phyloP scores from a whole-genome alignment of 2,888 invertebrate species.

The Metacarcinus magister region DNA sequence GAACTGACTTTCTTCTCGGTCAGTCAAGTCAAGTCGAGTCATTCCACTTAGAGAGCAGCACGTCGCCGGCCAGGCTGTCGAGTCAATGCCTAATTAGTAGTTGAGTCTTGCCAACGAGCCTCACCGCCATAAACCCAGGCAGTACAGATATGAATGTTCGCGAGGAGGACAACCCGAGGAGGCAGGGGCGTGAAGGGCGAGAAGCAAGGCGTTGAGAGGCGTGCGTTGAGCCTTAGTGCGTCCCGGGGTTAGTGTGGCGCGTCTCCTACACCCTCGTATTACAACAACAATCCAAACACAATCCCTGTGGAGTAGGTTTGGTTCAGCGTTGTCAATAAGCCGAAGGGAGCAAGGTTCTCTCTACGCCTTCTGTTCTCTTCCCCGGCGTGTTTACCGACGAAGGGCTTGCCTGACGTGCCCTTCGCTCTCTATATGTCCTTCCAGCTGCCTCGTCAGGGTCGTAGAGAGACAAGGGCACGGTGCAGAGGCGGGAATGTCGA shows the following conservation, averaged over 20 bases:
- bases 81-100: constrained; percentile 80
- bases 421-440: neutral
- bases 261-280: constrained; percentile 71
- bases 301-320: constrained; percentile 77
- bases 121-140: constrained; percentile 74
- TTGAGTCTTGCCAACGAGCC: constrained; percentile 78
- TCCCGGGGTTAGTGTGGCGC: constrained; percentile 50
- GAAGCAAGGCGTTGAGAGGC: constrained; percentile 40
- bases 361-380: neutral
- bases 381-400: neutral
- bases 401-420: neutral
- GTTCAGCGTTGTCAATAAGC: constrained; percentile 78
- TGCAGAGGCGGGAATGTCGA: neutral
- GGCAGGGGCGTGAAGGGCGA: constrained; percentile 55
- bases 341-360: neutral
- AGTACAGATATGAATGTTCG: constrained; percentile 72
- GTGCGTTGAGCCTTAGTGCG: constrained; percentile 49
- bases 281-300: constrained; percentile 80
- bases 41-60: constrained; percentile 55
- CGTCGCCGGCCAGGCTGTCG: constrained; percentile 74
- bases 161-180: constrained; percentile 44
- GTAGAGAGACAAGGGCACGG: neutral
- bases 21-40: no score
- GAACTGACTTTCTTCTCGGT: neutral
- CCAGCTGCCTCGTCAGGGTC: neutral